phyloP scores from a whole-genome alignment of 1,140 invertebrate genomes.

The Forficula auricularia region DNA sequence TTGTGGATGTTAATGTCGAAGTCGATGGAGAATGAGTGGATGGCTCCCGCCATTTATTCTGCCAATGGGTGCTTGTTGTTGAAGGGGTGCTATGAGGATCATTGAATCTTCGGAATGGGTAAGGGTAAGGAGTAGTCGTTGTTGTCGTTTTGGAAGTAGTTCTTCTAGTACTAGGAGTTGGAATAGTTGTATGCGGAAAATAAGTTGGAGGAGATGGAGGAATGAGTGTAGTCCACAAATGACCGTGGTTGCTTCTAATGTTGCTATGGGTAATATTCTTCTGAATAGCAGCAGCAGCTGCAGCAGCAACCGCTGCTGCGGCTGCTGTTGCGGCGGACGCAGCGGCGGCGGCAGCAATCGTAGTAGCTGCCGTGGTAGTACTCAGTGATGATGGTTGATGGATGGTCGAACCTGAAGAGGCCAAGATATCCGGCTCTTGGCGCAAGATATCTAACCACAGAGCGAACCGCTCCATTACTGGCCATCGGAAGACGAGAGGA shows the following conservation, averaged over 20 bases:
- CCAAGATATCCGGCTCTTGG: too few relatives aligned
- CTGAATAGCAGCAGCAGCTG: constrained; percentile 10
- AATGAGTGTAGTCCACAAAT: constrained; percentile 13
- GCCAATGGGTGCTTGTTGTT: constrained; percentile 11
- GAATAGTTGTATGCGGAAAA: constrained; percentile 29
- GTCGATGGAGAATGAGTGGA: constrained; percentile 24
- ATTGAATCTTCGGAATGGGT: not conserved
- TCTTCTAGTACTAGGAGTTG: constrained; percentile 23
- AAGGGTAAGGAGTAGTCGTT: constrained; percentile 16
- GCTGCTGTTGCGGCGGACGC: constrained; percentile 13
- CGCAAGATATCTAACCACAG: too few relatives aligned
- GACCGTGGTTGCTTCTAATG: too few relatives aligned
- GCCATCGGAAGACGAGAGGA: too few relatives aligned
- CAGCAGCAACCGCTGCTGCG: too few relatives aligned
- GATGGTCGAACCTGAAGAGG: too few relatives aligned
- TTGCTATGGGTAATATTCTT: constrained; percentile 13
- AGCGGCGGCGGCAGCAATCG: constrained; percentile 15
- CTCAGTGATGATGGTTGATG: constrained; percentile 1
- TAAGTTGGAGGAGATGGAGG: constrained; percentile 8
- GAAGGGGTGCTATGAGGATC: not conserved
- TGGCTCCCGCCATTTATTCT: constrained; percentile 18
- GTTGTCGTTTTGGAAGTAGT: constrained; percentile 28
- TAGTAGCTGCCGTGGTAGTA: constrained; percentile 13
- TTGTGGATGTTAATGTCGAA: constrained; percentile 18
- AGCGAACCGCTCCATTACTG: too few relatives aligned